Conservation (phyloP, 2,797 vertebrate genomes). For the Cynopterus sphinx region DNA sequence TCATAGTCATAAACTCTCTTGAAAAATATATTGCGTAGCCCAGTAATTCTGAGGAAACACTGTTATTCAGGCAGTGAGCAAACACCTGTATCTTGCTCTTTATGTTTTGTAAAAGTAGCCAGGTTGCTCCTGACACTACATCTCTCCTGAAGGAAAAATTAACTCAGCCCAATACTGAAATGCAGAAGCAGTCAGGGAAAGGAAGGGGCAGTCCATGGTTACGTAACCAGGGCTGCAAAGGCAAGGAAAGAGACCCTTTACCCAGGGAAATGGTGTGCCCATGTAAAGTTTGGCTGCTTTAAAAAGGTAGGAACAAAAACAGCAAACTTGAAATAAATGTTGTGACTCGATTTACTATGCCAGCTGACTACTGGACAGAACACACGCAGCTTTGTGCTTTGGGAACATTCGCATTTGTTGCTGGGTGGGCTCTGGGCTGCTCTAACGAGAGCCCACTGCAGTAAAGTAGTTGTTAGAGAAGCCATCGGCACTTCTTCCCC, state of each 20-base stretch:
- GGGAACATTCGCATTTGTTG: neutral
- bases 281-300: neutral
- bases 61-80: neutral
- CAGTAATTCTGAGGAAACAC: neutral
- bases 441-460: neutral
- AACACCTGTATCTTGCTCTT: conserved; percentile 24
- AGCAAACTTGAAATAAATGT: neutral
- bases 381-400: neutral
- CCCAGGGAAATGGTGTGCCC: neutral
- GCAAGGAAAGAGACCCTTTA: neutral
- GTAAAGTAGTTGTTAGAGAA: neutral
- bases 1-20: conserved; percentile 4
- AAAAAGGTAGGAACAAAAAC: neutral
- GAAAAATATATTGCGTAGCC: conserved; percentile 23
- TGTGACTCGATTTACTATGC: neutral
- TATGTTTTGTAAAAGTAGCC: neutral
- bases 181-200: neutral
- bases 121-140: neutral
- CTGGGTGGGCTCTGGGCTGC: neutral
- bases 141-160: neutral
- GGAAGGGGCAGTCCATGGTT: neutral
- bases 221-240: neutral
- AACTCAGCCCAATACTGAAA: neutral
- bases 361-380: neutral
- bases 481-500: neutral